Base-by-base conservation (phyloP, 53 echinoderm and acorn worm genomes). In the Hippasteria phrygiana region DNA sequence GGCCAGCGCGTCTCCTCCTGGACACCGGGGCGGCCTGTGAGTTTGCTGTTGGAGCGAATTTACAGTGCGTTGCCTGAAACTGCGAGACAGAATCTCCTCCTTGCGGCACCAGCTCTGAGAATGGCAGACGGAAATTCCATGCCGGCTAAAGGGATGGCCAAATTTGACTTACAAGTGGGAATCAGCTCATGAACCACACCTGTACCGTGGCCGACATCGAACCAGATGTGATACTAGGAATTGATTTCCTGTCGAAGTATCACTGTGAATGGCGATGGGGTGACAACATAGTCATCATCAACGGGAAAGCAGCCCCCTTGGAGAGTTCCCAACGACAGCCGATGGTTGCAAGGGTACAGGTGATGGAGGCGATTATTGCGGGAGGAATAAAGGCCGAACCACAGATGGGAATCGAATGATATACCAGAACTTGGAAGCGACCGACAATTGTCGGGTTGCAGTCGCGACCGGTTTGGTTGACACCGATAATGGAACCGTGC, bases 401-500 rank as follows among this genome's bases (percentile, higher is more conserved):
- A n/a, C 14, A 46, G 11, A 18, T 2, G 75, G 75, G 36, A 28
- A 24, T 4, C 45, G 75, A 22, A 46, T 74, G 75, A 46, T 74
- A 12, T 74, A 74, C 45, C 75, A 46, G 27, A 79, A 24, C 31
- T 24, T 79, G 79, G 62, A 36, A 22, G 56, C 62, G 2, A 79
- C 79, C 10, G 79, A 79, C n/a, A 26, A 33, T 56, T 79, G 62
- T 8, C 62, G 20, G 11, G 62, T 79, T 4, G 79, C 79, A 2
- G 42, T 79, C 24, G 79, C 79, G 1, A 79, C 79, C 1, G 62
- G 79, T 17, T 40, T 78, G 53, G 79, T 78, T 20, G 56, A 78
- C 79, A 39, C 59, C 11, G 62, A 74, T 26, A 29, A 46, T 8
- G 46, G 74, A 74, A 11, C 45, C 47, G 46, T 74, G 74, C 74